Percentiles rank a stretch among this genome's conserved stretches.
Conservation (phyloP, 2,113 vertebrate species). For the Upupa epops region DNA sequence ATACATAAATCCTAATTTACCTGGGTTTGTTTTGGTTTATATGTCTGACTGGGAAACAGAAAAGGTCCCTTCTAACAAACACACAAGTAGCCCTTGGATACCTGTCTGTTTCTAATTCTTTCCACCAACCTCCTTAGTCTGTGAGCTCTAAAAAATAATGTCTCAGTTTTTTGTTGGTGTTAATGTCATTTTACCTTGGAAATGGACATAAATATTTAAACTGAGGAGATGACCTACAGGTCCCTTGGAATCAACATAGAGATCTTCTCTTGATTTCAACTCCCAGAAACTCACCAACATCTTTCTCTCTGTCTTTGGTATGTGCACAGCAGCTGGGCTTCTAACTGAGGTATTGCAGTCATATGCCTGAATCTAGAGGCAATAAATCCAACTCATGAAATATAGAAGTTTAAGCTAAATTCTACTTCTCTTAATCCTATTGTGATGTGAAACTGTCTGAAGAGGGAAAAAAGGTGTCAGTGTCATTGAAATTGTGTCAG, state of each 20-base stretch:
- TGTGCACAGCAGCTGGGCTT: background rate
- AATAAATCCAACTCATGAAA: background rate
- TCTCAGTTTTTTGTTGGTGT: background rate
- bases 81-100: background rate
- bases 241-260: background rate
- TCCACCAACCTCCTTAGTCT: background rate
- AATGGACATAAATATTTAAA: background rate
- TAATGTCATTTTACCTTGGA: slow-evolving; percentile 8
- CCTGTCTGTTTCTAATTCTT: background rate
- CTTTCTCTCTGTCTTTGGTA: background rate
- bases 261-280: background rate
- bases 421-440: background rate
- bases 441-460: background rate
- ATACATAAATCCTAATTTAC: background rate
- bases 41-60: background rate
- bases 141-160: background rate
- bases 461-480: background rate
- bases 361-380: background rate
- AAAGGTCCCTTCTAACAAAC: background rate
- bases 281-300: background rate
- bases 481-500: background rate
- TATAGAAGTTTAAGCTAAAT: background rate
- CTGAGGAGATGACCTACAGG: background rate
- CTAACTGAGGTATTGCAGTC: background rate
- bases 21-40: background rate